phyloP scores from a whole-genome alignment of 2,888 invertebrate genomes.

The Perizoma flavofasciatum region DNA sequence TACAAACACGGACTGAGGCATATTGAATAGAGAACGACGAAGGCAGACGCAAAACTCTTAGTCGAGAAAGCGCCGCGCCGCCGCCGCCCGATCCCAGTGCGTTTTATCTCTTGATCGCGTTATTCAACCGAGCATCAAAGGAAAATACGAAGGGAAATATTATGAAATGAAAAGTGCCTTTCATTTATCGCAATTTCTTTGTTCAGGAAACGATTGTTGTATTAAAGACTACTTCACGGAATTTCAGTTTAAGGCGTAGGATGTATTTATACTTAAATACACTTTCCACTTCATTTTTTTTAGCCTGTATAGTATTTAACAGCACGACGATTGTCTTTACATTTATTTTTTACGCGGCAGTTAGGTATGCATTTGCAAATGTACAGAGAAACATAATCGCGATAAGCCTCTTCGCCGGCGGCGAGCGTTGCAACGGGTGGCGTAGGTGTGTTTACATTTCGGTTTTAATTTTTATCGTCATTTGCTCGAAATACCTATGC shows the following conservation, averaged over 20 bases:
- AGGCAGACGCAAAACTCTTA: constrained; percentile 57
- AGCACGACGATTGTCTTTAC: constrained; percentile 22
- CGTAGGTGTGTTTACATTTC: constrained; percentile 61
- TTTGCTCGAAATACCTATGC: constrained; percentile 64
- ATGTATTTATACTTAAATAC: no score
- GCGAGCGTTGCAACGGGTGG: constrained; percentile 51
- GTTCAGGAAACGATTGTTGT: constrained; percentile 55
- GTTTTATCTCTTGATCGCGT: constrained; percentile 80
- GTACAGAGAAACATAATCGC: constrained; percentile 46
- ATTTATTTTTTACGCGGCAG: constrained; percentile 22
- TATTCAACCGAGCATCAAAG: constrained; percentile 79
- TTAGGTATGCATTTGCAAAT: constrained; percentile 32
- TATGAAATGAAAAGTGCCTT: constrained; percentile 67
- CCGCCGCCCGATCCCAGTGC: constrained; percentile 61
- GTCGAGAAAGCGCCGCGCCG: constrained; percentile 59
- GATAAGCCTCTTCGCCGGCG: constrained; percentile 51
- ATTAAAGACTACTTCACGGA: constrained; percentile 27
- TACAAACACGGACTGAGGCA: constrained; percentile 45
- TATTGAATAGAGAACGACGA: constrained; percentile 56
- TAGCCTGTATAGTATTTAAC: neutral
- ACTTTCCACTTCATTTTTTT: no score
- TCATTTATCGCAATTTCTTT: constrained; percentile 65
- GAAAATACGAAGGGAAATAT: constrained; percentile 72
- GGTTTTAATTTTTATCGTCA: constrained; percentile 71
- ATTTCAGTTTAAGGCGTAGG: no score